phyloP scores from a whole-genome alignment of 2,113 vertebrate species.

The Anthoscopus minutus region DNA sequence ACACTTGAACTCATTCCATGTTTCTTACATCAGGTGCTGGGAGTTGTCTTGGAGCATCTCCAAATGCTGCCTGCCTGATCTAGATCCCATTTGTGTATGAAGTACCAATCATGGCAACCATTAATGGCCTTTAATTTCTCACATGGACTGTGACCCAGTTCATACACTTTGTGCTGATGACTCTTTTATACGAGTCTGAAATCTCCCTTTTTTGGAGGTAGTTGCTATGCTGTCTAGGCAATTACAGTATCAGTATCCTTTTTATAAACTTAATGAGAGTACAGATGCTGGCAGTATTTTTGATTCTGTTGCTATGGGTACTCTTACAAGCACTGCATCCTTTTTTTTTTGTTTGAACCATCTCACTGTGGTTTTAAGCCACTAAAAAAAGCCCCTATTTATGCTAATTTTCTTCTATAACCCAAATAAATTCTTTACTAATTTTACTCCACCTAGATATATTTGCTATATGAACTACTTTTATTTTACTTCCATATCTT shows the following conservation, averaged over 20 bases:
- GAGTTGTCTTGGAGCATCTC: not conserved
- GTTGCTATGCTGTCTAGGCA: not conserved
- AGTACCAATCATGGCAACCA: not conserved
- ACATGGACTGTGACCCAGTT: not conserved
- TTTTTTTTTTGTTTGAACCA: not conserved
- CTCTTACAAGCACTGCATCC: not conserved
- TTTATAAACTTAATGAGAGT: not conserved
- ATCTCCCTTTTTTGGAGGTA: not conserved
- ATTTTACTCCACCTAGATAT: not conserved
- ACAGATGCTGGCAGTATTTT: not conserved
- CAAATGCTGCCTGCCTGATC: not conserved
- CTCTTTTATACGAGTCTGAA: not conserved
- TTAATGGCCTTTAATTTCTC: not conserved
- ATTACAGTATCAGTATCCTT: not conserved
- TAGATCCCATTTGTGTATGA: not conserved
- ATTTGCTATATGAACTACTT: not conserved
- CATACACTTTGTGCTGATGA: not conserved
- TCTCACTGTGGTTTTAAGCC: not conserved
- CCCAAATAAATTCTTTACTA: not conserved
- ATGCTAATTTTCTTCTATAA: not conserved
- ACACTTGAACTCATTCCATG: not conserved
- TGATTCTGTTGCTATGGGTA: slow-evolving; percentile 11
- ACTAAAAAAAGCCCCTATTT: not conserved
- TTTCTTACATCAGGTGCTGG: not conserved
- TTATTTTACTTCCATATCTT: not conserved